Base-by-base conservation (phyloP, 1,140 invertebrate genomes). In the Frieseomelitta varia region DNA sequence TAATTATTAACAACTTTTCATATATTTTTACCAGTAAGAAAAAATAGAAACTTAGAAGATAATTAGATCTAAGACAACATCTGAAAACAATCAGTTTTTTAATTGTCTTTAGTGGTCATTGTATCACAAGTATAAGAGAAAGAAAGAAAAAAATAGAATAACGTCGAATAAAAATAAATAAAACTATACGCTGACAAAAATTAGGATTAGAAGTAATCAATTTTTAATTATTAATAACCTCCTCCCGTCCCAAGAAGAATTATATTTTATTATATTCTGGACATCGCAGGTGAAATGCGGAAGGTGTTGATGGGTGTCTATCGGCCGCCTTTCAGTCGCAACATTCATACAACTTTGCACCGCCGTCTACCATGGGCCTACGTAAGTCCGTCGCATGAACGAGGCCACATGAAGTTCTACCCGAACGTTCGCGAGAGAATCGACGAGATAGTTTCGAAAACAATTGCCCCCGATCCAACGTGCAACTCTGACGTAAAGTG, bases 311-410 rank as follows among this genome's bases (percentile, higher is more conserved):
- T 80, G 56, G 74, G 79, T 3, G 69, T 47, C 17, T 68, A 81
- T 71, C 63, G 67, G 1, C 30, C 81, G 8, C 67, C 83, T 17
- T 87, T 86, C 34, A 81, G 53, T 4, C 30, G 1, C 34, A 39
- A 67, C 14, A 24, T 58, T 17, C 58, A n/a, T 58, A 69, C 58
- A 4, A 80, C 71, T 21, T 53, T 89, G 53, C 81, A 84, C 53
- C 74, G 27, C 11, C 73, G 84, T 74, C 79, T 86, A n/a, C 84
- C 87, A 0, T 89, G 85, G 87, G 14, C 68, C 4, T 88, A 71
- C 34, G 56, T 89, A 24, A 30, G 56, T 21, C 81, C 80, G 1
- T 55, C 81, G 10, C 81, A 89, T 15, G 68, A 88, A 4, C 77
- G 27, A 21, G 81, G 79, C 4, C n/a, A 72, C n/a, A 6, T 58